Evolutionary conservation across 2,888 invertebrate genomes (phyloP).

Genomic region (Abscondita cerata): DNA sequence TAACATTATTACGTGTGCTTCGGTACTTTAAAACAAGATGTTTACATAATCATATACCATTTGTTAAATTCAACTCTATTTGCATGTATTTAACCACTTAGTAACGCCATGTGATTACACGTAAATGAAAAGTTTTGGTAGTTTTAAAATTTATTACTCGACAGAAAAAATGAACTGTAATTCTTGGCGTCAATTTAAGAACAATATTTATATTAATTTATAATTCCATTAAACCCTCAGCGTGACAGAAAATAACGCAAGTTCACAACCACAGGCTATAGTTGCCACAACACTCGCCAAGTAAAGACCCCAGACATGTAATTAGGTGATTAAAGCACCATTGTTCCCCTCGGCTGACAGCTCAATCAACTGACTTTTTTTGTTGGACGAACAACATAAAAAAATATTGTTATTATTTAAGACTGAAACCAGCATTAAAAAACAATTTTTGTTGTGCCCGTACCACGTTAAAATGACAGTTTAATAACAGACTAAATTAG

Average conservation of each 20-base stretch:
- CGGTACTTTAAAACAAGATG: too few relatives aligned
- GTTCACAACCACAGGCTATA: constrained; percentile 41
- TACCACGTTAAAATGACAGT: constrained; percentile 43
- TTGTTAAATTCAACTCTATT: too few relatives aligned
- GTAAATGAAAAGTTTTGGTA: too few relatives aligned
- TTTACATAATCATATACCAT: too few relatives aligned
- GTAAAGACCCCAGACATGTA: constrained; percentile 56
- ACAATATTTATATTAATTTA: constrained; percentile 20
- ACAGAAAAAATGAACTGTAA: too few relatives aligned
- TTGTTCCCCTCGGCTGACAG: constrained; percentile 58
- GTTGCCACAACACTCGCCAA: constrained; percentile 53
- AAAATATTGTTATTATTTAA: constrained; percentile 54
- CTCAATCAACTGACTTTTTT: constrained; percentile 57
- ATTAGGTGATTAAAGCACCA: constrained; percentile 59
- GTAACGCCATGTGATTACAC: too few relatives aligned
- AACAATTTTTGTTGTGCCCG: constrained; percentile 55
- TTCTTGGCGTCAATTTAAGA: background rate
- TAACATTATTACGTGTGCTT: too few relatives aligned
- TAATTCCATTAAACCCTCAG: constrained; percentile 12
- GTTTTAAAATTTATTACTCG: background rate
- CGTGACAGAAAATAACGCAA: constrained; percentile 22
- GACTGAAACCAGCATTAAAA: constrained; percentile 56
- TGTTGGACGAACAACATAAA: constrained; percentile 48
- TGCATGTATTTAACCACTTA: too few relatives aligned
- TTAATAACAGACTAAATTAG: constrained; percentile 30